Conservation (phyloP, 2,113 vertebrate species). For the Gyps fulvus region DNA sequence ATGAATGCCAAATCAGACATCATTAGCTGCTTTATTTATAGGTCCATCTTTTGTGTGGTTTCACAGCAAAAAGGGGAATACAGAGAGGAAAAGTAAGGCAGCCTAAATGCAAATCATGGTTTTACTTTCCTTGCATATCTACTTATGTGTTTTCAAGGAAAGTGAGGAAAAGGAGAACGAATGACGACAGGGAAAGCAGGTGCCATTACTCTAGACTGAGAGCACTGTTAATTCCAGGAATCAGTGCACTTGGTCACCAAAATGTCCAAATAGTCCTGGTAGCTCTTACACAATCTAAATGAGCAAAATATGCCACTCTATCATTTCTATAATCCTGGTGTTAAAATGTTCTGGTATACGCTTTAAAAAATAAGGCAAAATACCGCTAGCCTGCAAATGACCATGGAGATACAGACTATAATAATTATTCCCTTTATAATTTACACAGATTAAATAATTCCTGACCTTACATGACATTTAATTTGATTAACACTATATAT, state of each 20-base stretch:
- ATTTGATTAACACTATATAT: neutral
- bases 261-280: accelerated
- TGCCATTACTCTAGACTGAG: neutral
- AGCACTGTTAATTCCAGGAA: neutral
- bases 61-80: neutral
- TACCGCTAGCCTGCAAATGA: neutral
- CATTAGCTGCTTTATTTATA: neutral
- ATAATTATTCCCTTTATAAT: neutral
- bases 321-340: neutral
- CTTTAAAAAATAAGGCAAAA: neutral
- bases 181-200: neutral
- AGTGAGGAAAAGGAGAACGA: neutral
- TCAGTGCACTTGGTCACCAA: neutral
- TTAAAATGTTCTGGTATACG: neutral
- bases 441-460: neutral
- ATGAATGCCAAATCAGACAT: neutral
- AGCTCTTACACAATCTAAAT: neutral
- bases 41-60: neutral
- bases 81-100: neutral
- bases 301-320: neutral
- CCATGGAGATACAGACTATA: neutral
- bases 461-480: neutral
- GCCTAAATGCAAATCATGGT: neutral
- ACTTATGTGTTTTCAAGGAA: neutral
- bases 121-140: neutral